Evolutionary conservation across 2,888 invertebrate species (phyloP).

Genomic region (Andricus quercusramuli): DNA sequence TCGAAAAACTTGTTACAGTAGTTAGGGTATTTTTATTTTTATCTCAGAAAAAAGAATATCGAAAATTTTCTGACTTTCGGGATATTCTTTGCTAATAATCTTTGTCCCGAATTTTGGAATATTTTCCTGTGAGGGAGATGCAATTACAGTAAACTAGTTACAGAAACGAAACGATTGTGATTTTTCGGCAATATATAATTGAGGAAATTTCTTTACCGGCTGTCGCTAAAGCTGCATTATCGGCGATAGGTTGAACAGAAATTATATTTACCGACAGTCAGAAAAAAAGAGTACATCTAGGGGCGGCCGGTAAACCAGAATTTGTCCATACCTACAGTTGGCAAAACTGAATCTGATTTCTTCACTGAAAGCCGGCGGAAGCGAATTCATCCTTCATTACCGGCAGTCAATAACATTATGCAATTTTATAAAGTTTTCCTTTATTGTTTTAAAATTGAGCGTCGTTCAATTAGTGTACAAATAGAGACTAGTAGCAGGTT

Average conservation of each 20-base stretch:
- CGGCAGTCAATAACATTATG: not conserved
- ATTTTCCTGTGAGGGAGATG: not conserved
- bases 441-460: not conserved
- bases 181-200: not conserved
- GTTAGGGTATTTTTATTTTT: constrained; percentile 69
- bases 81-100: not conserved
- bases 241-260: not conserved
- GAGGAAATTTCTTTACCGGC: not conserved
- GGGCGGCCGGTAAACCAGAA: not conserved
- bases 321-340: not conserved
- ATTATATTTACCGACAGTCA: not conserved
- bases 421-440: not conserved
- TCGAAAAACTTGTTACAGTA: constrained; percentile 92
- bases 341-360: too few relatives aligned
- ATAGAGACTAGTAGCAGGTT: constrained; percentile 20
- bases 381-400: not conserved
- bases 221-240: not conserved
- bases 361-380: too few relatives aligned
- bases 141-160: constrained; percentile 3
- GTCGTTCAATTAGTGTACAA: constrained; percentile 22
- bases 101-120: not conserved
- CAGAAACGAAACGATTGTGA: not conserved
- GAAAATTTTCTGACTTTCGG: not conserved
- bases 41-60: constrained; percentile 10
- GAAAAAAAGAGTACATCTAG: not conserved